Conservation (phyloP, 2,888 invertebrate genomes). For the Pterostichus madidus region DNA sequence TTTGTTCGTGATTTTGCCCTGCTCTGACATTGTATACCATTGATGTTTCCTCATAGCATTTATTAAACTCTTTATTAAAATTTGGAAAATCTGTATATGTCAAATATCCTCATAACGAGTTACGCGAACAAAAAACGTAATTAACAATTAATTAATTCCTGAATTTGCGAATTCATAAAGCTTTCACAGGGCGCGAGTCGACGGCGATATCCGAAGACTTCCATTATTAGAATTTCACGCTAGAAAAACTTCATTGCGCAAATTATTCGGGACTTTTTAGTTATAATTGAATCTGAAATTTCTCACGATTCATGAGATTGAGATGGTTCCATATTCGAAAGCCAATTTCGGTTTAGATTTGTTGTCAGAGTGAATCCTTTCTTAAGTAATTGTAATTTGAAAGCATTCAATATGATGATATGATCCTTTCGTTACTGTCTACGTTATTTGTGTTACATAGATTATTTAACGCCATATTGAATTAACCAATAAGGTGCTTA, state of each 20-base stretch:
- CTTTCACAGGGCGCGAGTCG: neutral
- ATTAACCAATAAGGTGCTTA: too few relatives aligned
- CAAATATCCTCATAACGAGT: neutral
- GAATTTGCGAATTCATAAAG: slow-evolving; percentile 26
- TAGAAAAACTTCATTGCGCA: slow-evolving; percentile 52
- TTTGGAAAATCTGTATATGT: neutral
- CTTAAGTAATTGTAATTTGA: neutral
- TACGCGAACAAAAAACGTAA: slow-evolving; percentile 16
- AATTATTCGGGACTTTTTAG: slow-evolving; percentile 57
- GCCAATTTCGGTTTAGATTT: neutral
- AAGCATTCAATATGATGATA: slow-evolving; percentile 16
- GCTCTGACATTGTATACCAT: too few relatives aligned
- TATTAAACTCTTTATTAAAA: slow-evolving; percentile 12
- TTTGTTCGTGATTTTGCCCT: too few relatives aligned
- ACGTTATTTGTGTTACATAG: too few relatives aligned
- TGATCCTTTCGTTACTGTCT: neutral
- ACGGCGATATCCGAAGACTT: slow-evolving; percentile 1
- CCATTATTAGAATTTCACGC: slow-evolving; percentile 53
- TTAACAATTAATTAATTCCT: slow-evolving; percentile 53
- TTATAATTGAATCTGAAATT: slow-evolving; percentile 58
- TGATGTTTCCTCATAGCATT: too few relatives aligned
- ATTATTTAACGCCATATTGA: too few relatives aligned
- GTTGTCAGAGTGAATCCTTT: neutral
- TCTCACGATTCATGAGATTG: neutral
- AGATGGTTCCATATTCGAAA: neutral